A percentile compares a stretch with the other conserved stretches of the same genome.
These are phyloP conservation scores for Calliphora vomitoria DNA, from an alignment of 2,888 invertebrate genomes.

Conservation along the genomic window DNA sequence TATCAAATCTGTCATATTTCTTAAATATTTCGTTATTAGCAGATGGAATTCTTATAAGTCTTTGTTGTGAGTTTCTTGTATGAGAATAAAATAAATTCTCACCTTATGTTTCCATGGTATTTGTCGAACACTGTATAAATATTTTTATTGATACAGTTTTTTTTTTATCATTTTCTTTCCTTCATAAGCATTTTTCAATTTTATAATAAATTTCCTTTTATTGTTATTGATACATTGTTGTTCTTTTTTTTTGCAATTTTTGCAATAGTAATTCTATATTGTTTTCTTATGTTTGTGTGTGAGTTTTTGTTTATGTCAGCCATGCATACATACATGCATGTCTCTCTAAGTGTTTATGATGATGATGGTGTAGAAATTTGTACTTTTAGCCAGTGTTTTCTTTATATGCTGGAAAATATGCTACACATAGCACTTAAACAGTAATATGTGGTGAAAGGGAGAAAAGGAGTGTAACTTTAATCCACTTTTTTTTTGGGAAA, in stretches of 20 bases:
- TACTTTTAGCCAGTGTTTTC: not conserved
- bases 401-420: not conserved
- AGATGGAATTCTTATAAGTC: too few relatives aligned
- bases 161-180: not conserved
- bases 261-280: not conserved
- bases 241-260: not conserved
- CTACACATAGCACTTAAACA: not conserved
- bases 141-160: not conserved
- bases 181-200: not conserved
- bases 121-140: not conserved
- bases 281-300: not conserved
- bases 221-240: conserved; percentile 7
- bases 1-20: too few relatives aligned
- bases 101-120: not conserved
- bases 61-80: too few relatives aligned
- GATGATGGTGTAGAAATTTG: not conserved
- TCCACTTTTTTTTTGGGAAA: not conserved
- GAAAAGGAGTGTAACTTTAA: not conserved
- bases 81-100: too few relatives aligned
- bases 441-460: not conserved
- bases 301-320: not conserved
- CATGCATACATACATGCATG: not conserved
- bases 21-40: too few relatives aligned
- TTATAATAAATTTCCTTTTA: conserved; percentile 7
- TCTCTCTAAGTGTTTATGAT: not conserved